phyloP scores from a whole-genome alignment of 2,888 invertebrate genomes.

The Hybos culiciformis region DNA sequence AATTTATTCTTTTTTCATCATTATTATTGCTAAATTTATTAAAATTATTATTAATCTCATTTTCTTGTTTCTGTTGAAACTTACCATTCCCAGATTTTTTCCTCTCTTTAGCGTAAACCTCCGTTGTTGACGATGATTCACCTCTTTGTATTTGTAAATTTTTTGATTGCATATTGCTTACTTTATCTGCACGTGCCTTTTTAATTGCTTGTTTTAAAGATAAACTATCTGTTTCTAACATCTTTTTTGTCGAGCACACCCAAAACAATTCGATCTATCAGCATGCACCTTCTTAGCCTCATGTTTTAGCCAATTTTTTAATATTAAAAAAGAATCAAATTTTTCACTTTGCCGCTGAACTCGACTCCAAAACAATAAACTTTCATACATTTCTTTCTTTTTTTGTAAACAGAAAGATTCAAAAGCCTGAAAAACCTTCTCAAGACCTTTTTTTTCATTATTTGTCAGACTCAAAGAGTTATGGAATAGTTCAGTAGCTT shows the following conservation, averaged over 20 bases:
- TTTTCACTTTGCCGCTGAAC: conserved; percentile 4
- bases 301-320: conserved; percentile 4
- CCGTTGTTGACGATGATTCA: neutral
- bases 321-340: conserved; percentile 7
- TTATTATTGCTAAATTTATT: no score
- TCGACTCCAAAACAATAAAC: conserved; percentile 3
- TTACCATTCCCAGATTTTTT: neutral
- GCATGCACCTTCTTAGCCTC: conserved; percentile 5
- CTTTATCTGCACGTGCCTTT: conserved; percentile 1
- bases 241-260: neutral
- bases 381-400: conserved; percentile 5
- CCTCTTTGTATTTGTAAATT: neutral
- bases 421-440: no score
- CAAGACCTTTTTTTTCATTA: no score
- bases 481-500: no score
- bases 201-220: neutral
- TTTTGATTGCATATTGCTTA: neutral
- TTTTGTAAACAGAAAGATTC: conserved; percentile 4
- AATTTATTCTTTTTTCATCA: neutral
- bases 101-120: neutral
- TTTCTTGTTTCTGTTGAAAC: no score
- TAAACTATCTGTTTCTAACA: neutral
- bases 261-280: conserved; percentile 5
- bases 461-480: no score
- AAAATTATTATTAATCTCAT: no score